Evolutionary conservation across 2,888 invertebrate species (phyloP).

Genomic region (Volucella zonaria): DNA sequence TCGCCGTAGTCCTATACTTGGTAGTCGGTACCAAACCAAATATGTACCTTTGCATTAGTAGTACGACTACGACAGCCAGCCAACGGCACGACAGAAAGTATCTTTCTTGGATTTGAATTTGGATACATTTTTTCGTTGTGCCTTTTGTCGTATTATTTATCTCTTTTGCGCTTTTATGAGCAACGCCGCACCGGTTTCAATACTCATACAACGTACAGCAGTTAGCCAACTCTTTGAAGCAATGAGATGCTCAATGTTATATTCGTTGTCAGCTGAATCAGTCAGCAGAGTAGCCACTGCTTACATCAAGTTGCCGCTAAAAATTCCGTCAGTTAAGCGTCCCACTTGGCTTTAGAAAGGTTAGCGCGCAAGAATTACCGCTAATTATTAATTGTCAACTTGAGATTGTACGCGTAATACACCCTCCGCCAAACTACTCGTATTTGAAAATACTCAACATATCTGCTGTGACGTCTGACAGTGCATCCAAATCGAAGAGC

Average conservation of each 20-base stretch:
- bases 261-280: background rate
- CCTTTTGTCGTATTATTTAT: conserved; percentile 41
- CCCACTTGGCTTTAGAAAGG: background rate
- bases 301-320: conserved; percentile 15
- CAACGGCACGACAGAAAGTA: background rate
- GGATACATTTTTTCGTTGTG: conserved; percentile 2
- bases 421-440: background rate
- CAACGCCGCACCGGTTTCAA: background rate
- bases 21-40: background rate
- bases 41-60: conserved; percentile 46
- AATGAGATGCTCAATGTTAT: background rate
- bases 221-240: conserved; percentile 27
- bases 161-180: conserved; percentile 60
- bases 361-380: too few species aligned
- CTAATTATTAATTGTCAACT: too few species aligned
- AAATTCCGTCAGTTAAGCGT: conserved; percentile 1
- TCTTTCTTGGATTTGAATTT: background rate
- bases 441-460: background rate
- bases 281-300: background rate
- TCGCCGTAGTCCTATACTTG: background rate
- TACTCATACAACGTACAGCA: conserved; percentile 7
- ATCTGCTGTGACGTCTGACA: conserved; percentile 11
- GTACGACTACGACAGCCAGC: background rate
- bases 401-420: background rate
- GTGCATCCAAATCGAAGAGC: conserved; percentile 42